Percentiles rank a stretch among this genome's conserved stretches.
Evolutionary conservation across 1,140 invertebrate genomes (phyloP).

Genomic region (Drosophila pandora): DNA sequence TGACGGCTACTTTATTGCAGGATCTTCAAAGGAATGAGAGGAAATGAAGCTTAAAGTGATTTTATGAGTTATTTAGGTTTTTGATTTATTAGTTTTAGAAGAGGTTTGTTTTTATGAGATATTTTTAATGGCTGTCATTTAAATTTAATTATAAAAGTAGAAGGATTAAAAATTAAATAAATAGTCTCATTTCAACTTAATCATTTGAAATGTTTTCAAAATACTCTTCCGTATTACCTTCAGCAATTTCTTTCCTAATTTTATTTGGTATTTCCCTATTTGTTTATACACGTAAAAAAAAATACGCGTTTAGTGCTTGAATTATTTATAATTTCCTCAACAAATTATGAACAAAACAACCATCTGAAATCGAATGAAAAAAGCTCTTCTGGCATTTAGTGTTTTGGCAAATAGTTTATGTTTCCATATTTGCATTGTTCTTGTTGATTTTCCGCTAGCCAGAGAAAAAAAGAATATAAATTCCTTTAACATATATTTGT

Average conservation of each 20-base stretch:
- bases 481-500: constrained; percentile 29
- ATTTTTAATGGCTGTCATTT: background rate
- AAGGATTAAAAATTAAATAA: background rate
- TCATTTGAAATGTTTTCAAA: background rate
- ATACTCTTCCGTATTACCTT: background rate
- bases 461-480: constrained; percentile 27
- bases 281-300: constrained; percentile 32
- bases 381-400: constrained; percentile 9
- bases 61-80: background rate
- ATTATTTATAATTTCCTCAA: constrained; percentile 48
- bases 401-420: constrained; percentile 51
- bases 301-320: constrained; percentile 10
- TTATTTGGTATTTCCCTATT: constrained; percentile 5
- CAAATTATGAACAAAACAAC: constrained; percentile 24
- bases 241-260: background rate
- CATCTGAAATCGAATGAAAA: constrained; percentile 23
- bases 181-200: background rate
- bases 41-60: background rate
- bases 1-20: no score
- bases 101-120: background rate
- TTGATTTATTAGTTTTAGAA: constrained; percentile 18
- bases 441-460: constrained; percentile 25
- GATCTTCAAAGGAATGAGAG: constrained; percentile 7
- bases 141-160: background rate
- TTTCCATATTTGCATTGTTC: constrained; percentile 52